Base-by-base conservation (phyloP, 2,797 vertebrate species). In the Lagorchestes hirsutus region DNA sequence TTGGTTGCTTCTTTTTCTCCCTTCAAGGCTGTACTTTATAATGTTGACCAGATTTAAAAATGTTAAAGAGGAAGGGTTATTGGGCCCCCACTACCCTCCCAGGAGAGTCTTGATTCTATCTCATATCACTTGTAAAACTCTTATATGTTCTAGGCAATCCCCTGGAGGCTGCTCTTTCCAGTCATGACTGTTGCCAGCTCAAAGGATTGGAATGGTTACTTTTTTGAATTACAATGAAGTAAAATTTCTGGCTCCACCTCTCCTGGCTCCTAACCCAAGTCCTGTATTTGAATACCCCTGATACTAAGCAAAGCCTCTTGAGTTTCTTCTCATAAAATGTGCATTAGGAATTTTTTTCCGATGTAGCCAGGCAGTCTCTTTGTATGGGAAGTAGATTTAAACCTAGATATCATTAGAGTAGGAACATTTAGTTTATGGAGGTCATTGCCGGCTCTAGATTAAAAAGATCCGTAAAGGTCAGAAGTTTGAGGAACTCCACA, bases 301-400 rank as follows among this genome's bases (percentile, higher is more conserved):
- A 95, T 95, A 91, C 96, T 92, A 98, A 98, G 93, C 94, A 97
- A 96, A 98, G 97, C 95, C 96, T 97, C 96, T 97, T 93, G 95
- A 98, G 91, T 96, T 95, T 96, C 96, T 93, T 97, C 54, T 98
- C 92, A 14, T 98, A 96, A 97, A 97, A 97, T n/a, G 4, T 97
- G 92, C 95, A 95, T 90, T 93, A 98, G 98, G 98, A 97, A 98
- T 98, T 98, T 98, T 98, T 98, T 98, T 98, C 97, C 82, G 2
- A 98, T 97, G 95, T 97, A 98, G 97, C 97, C 97, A 98, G 98
- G 97, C 96, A 95, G 97, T 97, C 50, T 98, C 97, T 98, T 95
- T 97, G 98, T 54, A 14, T 97, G 94, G 55, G 96, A 98, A 98
- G 97, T 97, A 98, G 98, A 97, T 95, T 96, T 98, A 98, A 98